Evolutionary conservation across 2,113 vertebrate genomes (phyloP).

Genomic region (Psettodes erumei): DNA sequence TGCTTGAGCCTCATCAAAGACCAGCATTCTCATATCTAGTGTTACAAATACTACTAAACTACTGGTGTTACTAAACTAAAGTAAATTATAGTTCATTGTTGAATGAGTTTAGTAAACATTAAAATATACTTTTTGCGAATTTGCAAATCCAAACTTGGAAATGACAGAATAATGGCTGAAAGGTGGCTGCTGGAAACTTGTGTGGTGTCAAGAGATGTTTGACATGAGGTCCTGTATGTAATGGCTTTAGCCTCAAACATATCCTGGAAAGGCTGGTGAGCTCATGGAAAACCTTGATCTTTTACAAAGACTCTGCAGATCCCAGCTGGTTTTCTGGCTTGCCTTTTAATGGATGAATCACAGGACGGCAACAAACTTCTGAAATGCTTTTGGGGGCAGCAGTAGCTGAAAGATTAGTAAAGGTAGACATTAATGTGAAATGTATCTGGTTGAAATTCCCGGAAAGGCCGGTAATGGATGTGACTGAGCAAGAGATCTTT

Average conservation of each 20-base stretch:
- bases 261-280: slow-evolving; percentile 63
- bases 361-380: slow-evolving; percentile 54
- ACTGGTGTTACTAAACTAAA: too few species aligned
- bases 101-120: slow-evolving; percentile 1
- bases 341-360: slow-evolving; percentile 63
- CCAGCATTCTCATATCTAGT: not conserved
- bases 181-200: slow-evolving; percentile 25
- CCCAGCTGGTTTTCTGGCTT: slow-evolving; percentile 59
- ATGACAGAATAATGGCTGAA: slow-evolving; percentile 22
- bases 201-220: slow-evolving; percentile 31
- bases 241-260: slow-evolving; percentile 49
- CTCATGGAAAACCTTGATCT: slow-evolving; percentile 75
- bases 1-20: not conserved
- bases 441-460: slow-evolving; percentile 33
- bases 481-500: slow-evolving; percentile 10
- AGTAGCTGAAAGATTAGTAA: slow-evolving; percentile 62
- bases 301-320: slow-evolving; percentile 57
- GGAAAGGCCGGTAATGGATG: slow-evolving; percentile 26
- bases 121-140: slow-evolving; percentile 4
- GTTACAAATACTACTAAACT: too few species aligned
- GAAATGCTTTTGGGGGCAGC: slow-evolving; percentile 46
- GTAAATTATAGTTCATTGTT: not conserved
- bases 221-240: slow-evolving; percentile 34
- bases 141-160: slow-evolving; percentile 6
- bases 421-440: slow-evolving; percentile 55